Base-by-base conservation (phyloP, 53 echinoderm and acorn worm genomes). In the Mesocentrotus franciscanus region DNA sequence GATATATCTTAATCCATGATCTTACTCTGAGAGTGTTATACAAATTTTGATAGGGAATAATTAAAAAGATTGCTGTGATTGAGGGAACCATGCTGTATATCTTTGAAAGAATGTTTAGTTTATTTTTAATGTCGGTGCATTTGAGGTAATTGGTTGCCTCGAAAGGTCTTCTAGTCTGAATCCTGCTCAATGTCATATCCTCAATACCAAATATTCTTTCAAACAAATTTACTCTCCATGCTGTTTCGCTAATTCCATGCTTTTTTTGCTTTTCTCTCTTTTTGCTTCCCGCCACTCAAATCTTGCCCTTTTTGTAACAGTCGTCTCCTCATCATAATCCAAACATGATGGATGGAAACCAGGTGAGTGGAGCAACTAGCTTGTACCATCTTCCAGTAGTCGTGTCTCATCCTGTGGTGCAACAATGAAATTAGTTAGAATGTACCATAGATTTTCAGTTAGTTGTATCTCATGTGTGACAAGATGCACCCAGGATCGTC, bases 321-420 rank as follows among this genome's bases (percentile, higher is more conserved):
- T 95, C 96, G 95, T 95, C 97, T 97, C 97, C 96, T 90, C 97
- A 97, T 91, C 97, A 96, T 93, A 96, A 93, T 93, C 96, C 93
- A 30, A 96, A 93, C 95, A 97, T 96, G 97, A 93, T 93, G 93
- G 95, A 95, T 92, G 96, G 95, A 39, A 97, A 96, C 95, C 97
- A 97, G 96, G 97, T 97, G 85, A 95, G 97, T 95, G 58, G 39
- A 39, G 81, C 33, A 36, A 79, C 81, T n/a, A n/a, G n/a, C n/a
- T 81, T 33, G 33, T 81, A 81, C 81, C 42, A 22, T 81, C 81
- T 81, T 81, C 81, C 17, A 42, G 42, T 81, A 81, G 81, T 81
- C 20, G 7, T 36, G 81, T 42, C 76, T 76, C 33, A 3, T 76
- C 76, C 76, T 30, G 33, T 76, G 76, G 76, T 33, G 33, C 29